Conservation (phyloP, 2,797 vertebrate genomes). For the Poecilia gillii region DNA sequence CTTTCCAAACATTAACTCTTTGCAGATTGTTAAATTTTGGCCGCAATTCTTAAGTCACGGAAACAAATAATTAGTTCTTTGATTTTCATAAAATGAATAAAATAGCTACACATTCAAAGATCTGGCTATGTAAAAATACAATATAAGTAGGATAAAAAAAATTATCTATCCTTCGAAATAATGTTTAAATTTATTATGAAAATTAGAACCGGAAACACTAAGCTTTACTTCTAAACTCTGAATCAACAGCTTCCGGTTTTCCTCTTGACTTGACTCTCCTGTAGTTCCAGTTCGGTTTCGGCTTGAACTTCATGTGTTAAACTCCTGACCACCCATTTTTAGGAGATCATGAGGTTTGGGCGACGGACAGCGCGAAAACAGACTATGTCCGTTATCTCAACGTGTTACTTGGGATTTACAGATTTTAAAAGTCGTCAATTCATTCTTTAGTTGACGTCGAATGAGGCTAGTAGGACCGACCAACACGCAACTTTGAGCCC, state of each 20-base stretch:
- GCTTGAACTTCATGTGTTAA: constrained; percentile 25
- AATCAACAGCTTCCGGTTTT: background rate
- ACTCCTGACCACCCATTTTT: constrained; percentile 9
- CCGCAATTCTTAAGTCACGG: background rate
- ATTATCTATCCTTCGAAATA: background rate
- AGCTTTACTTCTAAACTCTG: constrained; percentile 28
- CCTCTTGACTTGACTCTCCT: background rate
- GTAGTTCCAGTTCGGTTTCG: background rate
- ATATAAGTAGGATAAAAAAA: too few species aligned
- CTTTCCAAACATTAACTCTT: background rate
- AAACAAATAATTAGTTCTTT: background rate
- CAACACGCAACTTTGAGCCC: constrained; percentile 38
- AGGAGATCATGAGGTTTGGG: constrained; percentile 20
- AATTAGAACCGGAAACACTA: accelerated
- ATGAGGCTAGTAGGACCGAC: background rate
- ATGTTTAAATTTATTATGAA: constrained; percentile 1
- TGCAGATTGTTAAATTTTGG: background rate
- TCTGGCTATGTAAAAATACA: background rate
- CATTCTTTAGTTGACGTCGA: background rate
- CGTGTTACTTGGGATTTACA: background rate
- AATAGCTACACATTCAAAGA: background rate
- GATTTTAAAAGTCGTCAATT: background rate
- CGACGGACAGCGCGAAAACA: background rate
- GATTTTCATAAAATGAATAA: background rate
- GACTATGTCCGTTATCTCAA: background rate